Conservation (phyloP, 1,140 invertebrate species). For the Leptoteleia sp. region DNA sequence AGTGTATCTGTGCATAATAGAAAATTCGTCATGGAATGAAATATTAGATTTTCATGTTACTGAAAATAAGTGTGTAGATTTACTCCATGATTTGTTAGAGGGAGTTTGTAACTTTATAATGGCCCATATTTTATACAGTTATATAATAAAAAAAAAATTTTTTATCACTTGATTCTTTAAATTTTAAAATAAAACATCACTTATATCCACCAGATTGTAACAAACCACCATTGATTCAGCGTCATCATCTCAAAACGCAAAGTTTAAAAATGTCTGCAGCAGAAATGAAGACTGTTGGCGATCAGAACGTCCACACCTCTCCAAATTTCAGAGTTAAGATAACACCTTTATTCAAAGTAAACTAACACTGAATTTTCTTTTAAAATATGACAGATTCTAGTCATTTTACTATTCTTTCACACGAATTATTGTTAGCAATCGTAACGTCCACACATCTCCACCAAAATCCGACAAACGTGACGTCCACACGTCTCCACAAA, state of each 20-base stretch:
- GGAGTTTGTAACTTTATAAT: conserved; percentile 51
- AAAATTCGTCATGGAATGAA: conserved; percentile 58
- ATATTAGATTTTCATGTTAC: conserved; percentile 50
- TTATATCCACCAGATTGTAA: conserved; percentile 33
- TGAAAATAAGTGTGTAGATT: conserved; percentile 63
- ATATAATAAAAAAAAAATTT: conserved; percentile 38
- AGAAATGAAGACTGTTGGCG: too few species aligned
- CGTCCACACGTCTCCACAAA: too few species aligned
- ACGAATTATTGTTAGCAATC: too few species aligned
- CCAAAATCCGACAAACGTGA: too few species aligned
- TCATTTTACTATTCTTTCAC: too few species aligned
- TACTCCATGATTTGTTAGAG: conserved; percentile 58
- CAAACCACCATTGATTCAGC: conserved; percentile 41
- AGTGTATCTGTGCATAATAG: neutral
- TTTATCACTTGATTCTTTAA: conserved; percentile 36
- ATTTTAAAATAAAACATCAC: conserved; percentile 56
- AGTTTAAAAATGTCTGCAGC: conserved; percentile 58
- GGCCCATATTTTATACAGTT: conserved; percentile 23
- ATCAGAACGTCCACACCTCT: too few species aligned
- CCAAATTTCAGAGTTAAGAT: too few species aligned
- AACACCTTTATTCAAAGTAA: too few species aligned
- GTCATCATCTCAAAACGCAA: conserved; percentile 29
- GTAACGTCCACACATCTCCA: too few species aligned
- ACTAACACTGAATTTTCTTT: too few species aligned
- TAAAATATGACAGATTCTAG: too few species aligned